These are phyloP conservation scores for Chymomyza costata DNA, from an alignment of 1,140 invertebrate genomes.

Conservation along the genomic window DNA sequence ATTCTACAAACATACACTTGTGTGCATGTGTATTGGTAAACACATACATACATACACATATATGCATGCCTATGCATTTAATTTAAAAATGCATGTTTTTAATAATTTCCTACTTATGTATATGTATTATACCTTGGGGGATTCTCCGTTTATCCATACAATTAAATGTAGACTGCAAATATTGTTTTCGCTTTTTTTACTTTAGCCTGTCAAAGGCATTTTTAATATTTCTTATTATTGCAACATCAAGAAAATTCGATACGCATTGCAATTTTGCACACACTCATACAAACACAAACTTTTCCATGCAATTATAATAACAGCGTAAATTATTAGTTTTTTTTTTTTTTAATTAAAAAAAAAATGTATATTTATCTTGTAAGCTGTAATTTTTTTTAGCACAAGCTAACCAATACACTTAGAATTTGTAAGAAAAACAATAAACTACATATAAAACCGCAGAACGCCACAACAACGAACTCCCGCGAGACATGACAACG, in stretches of 20 bases:
- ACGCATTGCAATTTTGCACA: constrained; percentile 55
- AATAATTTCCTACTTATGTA: constrained; percentile 31
- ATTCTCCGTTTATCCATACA: constrained; percentile 38
- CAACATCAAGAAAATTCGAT: constrained; percentile 64
- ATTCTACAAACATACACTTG: background rate
- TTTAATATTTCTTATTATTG: constrained; percentile 11
- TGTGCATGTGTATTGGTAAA: background rate
- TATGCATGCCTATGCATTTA: background rate
- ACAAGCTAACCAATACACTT: too few relatives aligned
- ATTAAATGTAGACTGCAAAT: constrained; percentile 3
- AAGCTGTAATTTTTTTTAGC: too few relatives aligned
- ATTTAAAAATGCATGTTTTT: constrained; percentile 8
- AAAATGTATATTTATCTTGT: too few relatives aligned
- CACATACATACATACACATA: background rate
- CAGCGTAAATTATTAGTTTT: background rate
- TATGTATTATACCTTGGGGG: background rate
- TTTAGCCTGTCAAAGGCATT: background rate
- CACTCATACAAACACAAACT: constrained; percentile 13
- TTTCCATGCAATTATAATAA: background rate
- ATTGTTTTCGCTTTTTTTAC: background rate
- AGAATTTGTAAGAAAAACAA: too few relatives aligned
- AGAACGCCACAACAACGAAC: too few relatives aligned
- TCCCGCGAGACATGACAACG: too few relatives aligned
- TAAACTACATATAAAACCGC: too few relatives aligned
- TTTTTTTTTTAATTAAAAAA: background rate